Evolutionary conservation across 2,113 vertebrate species (phyloP).

Genomic region (Tyrannus savana): DNA sequence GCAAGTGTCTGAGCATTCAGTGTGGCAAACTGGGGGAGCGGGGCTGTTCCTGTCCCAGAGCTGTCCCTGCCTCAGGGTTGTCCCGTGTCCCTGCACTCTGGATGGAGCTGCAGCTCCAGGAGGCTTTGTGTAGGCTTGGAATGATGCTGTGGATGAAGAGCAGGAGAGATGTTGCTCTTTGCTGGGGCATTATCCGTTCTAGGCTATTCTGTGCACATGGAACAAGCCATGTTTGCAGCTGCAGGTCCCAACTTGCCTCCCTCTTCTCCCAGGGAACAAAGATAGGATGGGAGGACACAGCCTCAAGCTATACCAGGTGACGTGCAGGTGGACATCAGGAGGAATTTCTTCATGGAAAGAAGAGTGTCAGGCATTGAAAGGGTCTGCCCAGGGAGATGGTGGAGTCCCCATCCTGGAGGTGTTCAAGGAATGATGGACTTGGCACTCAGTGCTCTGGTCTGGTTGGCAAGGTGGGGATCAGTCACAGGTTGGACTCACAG

Average conservation of each 20-base stretch:
- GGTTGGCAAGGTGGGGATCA: background rate
- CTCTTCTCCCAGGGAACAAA: background rate
- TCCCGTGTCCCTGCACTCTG: accelerated
- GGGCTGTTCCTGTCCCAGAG: background rate
- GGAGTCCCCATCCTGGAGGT: background rate
- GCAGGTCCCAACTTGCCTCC: background rate
- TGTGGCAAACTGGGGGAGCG: background rate
- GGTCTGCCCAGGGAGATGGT: background rate
- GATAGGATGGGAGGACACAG: background rate
- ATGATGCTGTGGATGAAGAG: background rate
- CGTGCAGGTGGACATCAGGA: background rate
- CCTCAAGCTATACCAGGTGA: background rate
- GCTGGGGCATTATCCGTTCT: background rate
- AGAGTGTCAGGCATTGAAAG: background rate
- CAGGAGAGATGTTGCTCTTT: background rate
- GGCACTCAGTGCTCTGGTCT: background rate
- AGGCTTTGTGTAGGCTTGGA: background rate
- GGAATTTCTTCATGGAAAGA: background rate
- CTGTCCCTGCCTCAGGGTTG: accelerated
- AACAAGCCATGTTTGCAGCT: accelerated
- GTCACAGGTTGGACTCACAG: accelerated
- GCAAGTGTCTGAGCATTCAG: background rate
- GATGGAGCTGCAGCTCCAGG: background rate
- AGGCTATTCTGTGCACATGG: background rate
- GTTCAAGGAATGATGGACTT: accelerated